Evolutionary conservation across 2,797 vertebrate species (phyloP), one percentile per base, ranked within the genome.

Genomic region (Argyrosomus regius): DNA sequence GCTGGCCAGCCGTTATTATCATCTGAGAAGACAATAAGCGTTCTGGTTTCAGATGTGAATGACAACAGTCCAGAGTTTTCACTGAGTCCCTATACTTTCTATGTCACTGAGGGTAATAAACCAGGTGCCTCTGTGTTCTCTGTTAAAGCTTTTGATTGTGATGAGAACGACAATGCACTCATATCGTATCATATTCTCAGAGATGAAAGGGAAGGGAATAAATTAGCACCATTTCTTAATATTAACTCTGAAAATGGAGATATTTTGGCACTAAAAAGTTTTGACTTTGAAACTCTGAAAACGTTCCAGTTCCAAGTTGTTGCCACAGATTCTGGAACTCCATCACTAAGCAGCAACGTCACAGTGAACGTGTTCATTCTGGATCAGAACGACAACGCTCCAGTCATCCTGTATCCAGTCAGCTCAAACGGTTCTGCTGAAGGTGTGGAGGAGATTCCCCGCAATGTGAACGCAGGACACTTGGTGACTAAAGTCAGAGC

Each of bases 41-140:
- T 94, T 14, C 31, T 75, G 0, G 74, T 94, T 0, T 89, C 88
- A 16, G 94, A 94, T 81, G 88, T 92, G 3, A 94, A 94, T 84
- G 93, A 94, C 60, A 94, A 93, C 54, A 20, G 76, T 3, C 93
- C 93, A 13, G 71, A 77, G 54, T 94, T 94, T 85, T 77, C 58
- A 18, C 28, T 54, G 1, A 88, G 53, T 1, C 89, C 91, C 0
- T 93, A 94, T 73, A 88, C 75, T 18, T 91, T 94, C 57, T 94
- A 94, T 85, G 28, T 94, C 0, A 64, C 57, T n/a, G 94, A 94
- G 1, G 91, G 75, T 1, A 95, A 94, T 1, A 1, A 54, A 0
- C 93, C 91, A 3, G 90, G 93, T 5, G 41, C 57, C 5, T 84
- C 84, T 2, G 31, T 92, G 6, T 92, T 92, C 78, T 83, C 86